Conservation (phyloP, 2,888 invertebrate genomes). For the Tridacna gigas region DNA sequence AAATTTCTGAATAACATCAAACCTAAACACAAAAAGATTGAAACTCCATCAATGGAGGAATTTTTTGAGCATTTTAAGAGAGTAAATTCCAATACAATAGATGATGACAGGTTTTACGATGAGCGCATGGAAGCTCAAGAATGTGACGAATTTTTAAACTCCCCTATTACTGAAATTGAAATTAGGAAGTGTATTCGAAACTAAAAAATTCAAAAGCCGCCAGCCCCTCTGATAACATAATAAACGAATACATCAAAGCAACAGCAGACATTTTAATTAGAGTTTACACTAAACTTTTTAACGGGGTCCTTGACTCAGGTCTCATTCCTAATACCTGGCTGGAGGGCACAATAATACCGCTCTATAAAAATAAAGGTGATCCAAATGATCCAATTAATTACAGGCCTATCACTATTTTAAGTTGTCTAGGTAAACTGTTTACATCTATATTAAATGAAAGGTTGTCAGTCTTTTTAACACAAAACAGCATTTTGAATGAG, state of each 20-base stretch:
- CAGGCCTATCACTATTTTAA: constrained; percentile 46
- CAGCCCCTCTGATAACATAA: constrained; percentile 36
- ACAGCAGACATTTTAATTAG: constrained; percentile 29
- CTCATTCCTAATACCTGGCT: constrained; percentile 40
- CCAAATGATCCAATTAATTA: constrained; percentile 35
- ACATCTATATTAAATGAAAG: constrained; percentile 45
- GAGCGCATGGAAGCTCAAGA: neutral
- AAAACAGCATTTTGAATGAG: constrained; percentile 36
- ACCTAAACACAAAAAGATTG: constrained; percentile 4
- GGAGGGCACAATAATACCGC: constrained; percentile 39
- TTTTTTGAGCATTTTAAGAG: constrained; percentile 31
- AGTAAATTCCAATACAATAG: constrained; percentile 7
- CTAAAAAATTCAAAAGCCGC: constrained; percentile 45
- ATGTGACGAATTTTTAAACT: constrained; percentile 17
- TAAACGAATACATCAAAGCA: constrained; percentile 55
- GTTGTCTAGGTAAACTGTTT: constrained; percentile 51
- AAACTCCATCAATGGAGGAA: neutral
- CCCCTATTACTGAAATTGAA: constrained; percentile 32
- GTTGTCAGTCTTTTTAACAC: constrained; percentile 36
- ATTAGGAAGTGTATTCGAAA: constrained; percentile 35
- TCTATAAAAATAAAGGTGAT: constrained; percentile 47
- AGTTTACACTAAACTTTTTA: constrained; percentile 37
- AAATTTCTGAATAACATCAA: constrained; percentile 32
- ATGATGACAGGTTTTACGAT: neutral
- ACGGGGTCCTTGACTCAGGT: constrained; percentile 40